Percentiles rank a stretch among this genome's conserved stretches.
Conservation (phyloP, 2,888 invertebrate species). For the Boloria selene region DNA sequence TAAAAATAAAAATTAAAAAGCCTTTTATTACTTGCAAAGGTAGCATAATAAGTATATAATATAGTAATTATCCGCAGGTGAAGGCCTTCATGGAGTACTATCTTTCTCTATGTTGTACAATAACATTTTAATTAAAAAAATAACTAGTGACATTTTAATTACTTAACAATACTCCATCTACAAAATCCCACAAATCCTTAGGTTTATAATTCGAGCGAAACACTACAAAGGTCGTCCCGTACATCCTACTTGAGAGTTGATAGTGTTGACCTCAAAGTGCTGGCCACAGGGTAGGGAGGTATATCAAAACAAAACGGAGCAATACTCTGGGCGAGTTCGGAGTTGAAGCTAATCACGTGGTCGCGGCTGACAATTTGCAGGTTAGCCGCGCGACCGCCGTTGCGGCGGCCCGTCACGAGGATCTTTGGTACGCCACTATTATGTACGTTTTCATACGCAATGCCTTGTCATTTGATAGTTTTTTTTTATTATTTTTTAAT, state of each 20-base stretch:
- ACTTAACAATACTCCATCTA: not conserved
- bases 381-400: constrained; percentile 58
- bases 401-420: constrained; percentile 42
- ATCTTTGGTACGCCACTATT: constrained; percentile 43
- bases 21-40: too few species aligned
- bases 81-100: too few species aligned
- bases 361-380: constrained; percentile 59
- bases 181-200: constrained; percentile 29
- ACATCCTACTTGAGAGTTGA: constrained; percentile 39
- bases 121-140: too few species aligned
- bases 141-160: not conserved
- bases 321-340: constrained; percentile 32
- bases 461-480: constrained; percentile 6
- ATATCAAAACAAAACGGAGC: constrained; percentile 43
- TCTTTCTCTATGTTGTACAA: too few species aligned
- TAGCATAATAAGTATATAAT: too few species aligned
- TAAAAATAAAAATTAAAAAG: too few species aligned
- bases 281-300: constrained; percentile 41
- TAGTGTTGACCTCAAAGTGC: constrained; percentile 44
- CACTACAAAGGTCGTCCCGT: constrained; percentile 22
- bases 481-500: not conserved
- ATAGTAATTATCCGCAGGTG: too few species aligned
- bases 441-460: constrained; percentile 34
- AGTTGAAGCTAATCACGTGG: constrained; percentile 61
- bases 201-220: constrained; percentile 26